phyloP scores from a whole-genome alignment of 2,113 vertebrate genomes.

The Megaceryle torquata region DNA sequence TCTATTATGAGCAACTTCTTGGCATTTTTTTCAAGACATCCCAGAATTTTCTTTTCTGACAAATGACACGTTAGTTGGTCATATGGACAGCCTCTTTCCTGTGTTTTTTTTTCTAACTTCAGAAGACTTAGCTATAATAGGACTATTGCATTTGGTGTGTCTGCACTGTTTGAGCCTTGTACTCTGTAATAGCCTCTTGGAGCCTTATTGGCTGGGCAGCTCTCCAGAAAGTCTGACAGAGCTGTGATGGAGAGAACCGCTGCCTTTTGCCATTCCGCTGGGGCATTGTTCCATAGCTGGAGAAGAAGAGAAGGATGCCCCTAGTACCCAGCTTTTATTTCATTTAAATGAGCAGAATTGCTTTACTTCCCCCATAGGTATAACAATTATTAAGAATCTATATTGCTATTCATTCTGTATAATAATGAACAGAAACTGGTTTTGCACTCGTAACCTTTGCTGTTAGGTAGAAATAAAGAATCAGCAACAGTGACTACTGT shows the following conservation, averaged over 20 bases:
- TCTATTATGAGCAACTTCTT: not conserved
- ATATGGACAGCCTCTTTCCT: not conserved
- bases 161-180: not conserved
- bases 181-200: not conserved
- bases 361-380: constrained; percentile 47
- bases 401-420: constrained; percentile 50
- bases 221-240: not conserved
- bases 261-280: not conserved
- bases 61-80: not conserved
- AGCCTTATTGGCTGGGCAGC: not conserved
- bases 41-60: not conserved
- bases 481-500: not conserved
- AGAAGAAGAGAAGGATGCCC: not conserved
- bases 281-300: not conserved
- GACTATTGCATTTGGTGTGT: not conserved
- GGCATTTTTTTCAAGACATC: not conserved
- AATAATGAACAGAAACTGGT: constrained; percentile 39
- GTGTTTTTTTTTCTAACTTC: not conserved
- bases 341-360: constrained; percentile 20
- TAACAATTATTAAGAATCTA: constrained; percentile 61
- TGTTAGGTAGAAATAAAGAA: constrained; percentile 6
- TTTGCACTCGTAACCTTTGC: constrained; percentile 46
- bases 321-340: not conserved
- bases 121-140: not conserved
- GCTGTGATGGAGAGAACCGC: not conserved